phyloP scores from a whole-genome alignment of 2,888 invertebrate genomes.

The Anarsia innoxiella region DNA sequence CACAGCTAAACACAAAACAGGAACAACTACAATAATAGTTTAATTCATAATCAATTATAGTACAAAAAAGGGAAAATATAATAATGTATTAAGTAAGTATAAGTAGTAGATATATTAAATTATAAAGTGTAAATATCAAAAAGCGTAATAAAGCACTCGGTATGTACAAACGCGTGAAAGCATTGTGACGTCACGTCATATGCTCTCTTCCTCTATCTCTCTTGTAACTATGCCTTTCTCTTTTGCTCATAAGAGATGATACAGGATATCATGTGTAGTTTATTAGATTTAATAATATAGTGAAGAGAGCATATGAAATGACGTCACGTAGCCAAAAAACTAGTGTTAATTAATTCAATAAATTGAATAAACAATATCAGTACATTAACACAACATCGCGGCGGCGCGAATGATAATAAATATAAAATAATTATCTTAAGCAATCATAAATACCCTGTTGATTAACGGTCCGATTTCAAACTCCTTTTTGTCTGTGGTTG shows the following conservation, averaged over 20 bases:
- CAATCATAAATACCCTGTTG: conserved; percentile 75
- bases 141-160: conserved; percentile 69
- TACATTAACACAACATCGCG: conserved; percentile 41
- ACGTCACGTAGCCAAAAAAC: neutral
- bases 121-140: conserved; percentile 58
- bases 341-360: too few relatives aligned
- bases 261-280: neutral
- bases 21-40: too few relatives aligned
- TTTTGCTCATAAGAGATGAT: neutral
- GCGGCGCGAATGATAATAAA: conserved; percentile 51
- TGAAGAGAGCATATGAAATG: neutral
- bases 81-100: conserved; percentile 35
- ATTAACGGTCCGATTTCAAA: conserved; percentile 31
- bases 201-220: too few relatives aligned
- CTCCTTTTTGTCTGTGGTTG: neutral
- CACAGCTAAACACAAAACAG: too few relatives aligned
- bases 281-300: too few relatives aligned
- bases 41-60: too few relatives aligned
- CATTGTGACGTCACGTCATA: neutral
- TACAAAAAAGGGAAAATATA: conserved; percentile 46
- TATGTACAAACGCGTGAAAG: conserved; percentile 45
- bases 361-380: conserved; percentile 34
- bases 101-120: conserved; percentile 31
- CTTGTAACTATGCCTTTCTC: neutral
- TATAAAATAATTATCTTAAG: conserved; percentile 71